Evolutionary conservation across 2,113 vertebrate genomes (phyloP).

Genomic region (Accipiter virgatus): DNA sequence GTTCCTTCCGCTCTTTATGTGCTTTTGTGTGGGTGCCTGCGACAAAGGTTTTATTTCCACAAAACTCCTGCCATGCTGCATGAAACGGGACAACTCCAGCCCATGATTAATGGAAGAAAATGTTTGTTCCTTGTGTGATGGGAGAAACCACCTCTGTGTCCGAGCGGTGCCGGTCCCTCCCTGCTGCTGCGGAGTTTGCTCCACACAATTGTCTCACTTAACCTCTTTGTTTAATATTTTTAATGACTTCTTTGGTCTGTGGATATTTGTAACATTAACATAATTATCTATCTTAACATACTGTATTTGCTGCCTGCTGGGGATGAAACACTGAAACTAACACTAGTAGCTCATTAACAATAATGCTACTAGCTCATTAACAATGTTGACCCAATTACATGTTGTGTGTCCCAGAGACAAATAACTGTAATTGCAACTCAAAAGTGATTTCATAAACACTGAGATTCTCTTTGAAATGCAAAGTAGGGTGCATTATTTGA

Average conservation of each 20-base stretch:
- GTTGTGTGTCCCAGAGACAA: slow-evolving; percentile 64
- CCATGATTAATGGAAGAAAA: fast-evolving
- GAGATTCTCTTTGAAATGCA: slow-evolving; percentile 59
- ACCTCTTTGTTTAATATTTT: slow-evolving; percentile 57
- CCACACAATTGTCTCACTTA: slow-evolving; percentile 2
- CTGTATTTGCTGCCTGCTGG: slow-evolving; percentile 64
- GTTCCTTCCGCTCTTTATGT: neutral
- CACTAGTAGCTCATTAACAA: slow-evolving; percentile 61
- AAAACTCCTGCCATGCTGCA: fast-evolving
- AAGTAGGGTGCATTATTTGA: slow-evolving; percentile 37
- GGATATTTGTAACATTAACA: slow-evolving; percentile 62
- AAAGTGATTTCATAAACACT: slow-evolving; percentile 65
- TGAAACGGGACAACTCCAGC: neutral
- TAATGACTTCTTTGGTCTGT: slow-evolving; percentile 60
- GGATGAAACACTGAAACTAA: slow-evolving; percentile 27
- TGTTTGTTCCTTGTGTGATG: neutral
- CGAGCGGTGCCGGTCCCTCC: neutral
- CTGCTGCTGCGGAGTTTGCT: neutral
- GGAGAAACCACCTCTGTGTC: neutral
- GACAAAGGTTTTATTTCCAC: neutral
- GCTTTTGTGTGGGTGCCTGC: neutral
- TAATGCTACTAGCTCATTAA: slow-evolving; percentile 66
- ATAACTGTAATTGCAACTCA: slow-evolving; percentile 69
- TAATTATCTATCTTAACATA: slow-evolving; percentile 68
- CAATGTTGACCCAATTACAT: slow-evolving; percentile 69